Evolutionary conservation across 92 coral and sea anemone genomes (phyloP).

Genomic region (Montipora capitata): DNA sequence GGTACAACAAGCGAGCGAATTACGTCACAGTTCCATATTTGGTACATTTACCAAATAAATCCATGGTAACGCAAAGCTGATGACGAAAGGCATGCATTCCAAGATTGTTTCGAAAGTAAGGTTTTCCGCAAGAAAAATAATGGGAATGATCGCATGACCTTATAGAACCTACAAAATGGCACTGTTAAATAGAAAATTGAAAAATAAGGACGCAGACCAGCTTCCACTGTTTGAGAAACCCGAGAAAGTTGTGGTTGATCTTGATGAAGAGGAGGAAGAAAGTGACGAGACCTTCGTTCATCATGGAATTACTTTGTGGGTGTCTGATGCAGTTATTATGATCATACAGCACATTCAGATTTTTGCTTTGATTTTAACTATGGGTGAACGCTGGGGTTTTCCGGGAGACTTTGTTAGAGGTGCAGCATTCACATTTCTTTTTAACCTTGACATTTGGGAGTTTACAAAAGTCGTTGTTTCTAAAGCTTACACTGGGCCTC

Average conservation of each 20-base stretch:
- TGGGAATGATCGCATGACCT: background rate
- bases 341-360: slow-evolving; percentile 96
- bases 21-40: slow-evolving; percentile 83
- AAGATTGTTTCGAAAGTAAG: slow-evolving; percentile 51
- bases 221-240: slow-evolving; percentile 87
- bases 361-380: slow-evolving; percentile 90
- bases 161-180: slow-evolving; percentile 79
- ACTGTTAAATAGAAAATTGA: slow-evolving; percentile 92
- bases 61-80: slow-evolving; percentile 88
- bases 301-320: slow-evolving; percentile 98
- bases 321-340: slow-evolving; percentile 95
- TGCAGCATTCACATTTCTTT: slow-evolving; percentile 80
- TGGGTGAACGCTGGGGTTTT: slow-evolving; percentile 99
- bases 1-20: slow-evolving; percentile 30
- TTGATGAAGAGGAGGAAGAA: slow-evolving; percentile 87
- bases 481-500: slow-evolving; percentile 85
- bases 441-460: slow-evolving; percentile 98
- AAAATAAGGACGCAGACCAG: slow-evolving; percentile 87
- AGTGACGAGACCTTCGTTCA: slow-evolving; percentile 84
- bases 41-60: slow-evolving; percentile 88
- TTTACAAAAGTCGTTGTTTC: slow-evolving; percentile 77
- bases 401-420: slow-evolving; percentile 87
- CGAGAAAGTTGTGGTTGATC: slow-evolving; percentile 91
- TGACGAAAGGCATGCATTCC: slow-evolving; percentile 81
- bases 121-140: background rate